Evolutionary conservation across 2,113 vertebrate species (phyloP).

Genomic region (Rhipidura dahli): DNA sequence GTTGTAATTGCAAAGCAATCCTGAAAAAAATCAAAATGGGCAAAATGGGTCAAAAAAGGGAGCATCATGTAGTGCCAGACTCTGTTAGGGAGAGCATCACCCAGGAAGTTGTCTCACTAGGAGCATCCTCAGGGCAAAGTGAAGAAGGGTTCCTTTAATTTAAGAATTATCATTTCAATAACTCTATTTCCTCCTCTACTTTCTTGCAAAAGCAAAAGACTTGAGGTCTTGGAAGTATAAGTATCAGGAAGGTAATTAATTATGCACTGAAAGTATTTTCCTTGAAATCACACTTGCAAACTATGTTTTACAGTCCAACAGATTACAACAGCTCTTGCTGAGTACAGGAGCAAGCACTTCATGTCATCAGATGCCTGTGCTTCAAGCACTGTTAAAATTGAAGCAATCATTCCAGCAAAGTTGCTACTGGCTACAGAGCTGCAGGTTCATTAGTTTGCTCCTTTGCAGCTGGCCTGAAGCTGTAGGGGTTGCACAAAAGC

Average conservation of each 20-base stretch:
- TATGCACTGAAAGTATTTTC: background rate
- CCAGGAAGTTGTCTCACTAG: background rate
- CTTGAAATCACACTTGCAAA: background rate
- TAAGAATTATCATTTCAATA: background rate
- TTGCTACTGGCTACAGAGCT: background rate
- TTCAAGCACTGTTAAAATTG: background rate
- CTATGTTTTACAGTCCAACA: background rate
- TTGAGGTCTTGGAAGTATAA: background rate
- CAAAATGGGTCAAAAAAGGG: background rate
- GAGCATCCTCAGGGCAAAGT: background rate
- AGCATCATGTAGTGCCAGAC: background rate
- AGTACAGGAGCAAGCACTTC: background rate
- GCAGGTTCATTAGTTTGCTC: background rate
- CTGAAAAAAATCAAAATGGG: background rate
- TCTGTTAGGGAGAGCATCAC: background rate
- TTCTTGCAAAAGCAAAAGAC: background rate
- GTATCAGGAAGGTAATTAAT: background rate
- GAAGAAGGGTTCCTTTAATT: background rate
- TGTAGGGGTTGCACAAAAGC: background rate
- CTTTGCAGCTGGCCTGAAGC: background rate
- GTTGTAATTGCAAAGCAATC: background rate
- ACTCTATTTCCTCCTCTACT: background rate
- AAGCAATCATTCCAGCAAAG: background rate
- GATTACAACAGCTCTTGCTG: background rate
- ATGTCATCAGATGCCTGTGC: background rate